phyloP scores from a whole-genome alignment of 2,113 vertebrate genomes.

The Alethe diademata region DNA sequence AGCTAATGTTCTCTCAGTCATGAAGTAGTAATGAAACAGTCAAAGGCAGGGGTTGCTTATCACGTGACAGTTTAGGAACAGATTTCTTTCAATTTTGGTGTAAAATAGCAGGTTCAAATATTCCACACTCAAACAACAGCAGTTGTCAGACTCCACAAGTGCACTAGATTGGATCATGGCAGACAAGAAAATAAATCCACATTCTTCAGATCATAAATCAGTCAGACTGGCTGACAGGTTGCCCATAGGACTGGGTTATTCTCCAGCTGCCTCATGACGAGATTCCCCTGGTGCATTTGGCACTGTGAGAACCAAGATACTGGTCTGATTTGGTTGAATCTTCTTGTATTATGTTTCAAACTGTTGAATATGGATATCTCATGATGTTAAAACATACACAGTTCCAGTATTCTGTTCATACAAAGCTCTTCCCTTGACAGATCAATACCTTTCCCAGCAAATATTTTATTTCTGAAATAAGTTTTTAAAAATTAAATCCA shows the following conservation, averaged over 20 bases:
- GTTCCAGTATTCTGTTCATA: background rate
- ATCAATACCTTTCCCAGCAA: slow-evolving; percentile 18
- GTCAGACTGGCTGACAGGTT: background rate
- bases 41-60: background rate
- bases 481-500: background rate
- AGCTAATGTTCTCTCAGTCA: background rate
- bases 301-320: background rate
- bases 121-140: background rate
- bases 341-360: background rate
- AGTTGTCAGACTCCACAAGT: background rate
- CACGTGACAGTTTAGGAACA: background rate
- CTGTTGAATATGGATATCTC: slow-evolving; percentile 13
- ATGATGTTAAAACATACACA: background rate
- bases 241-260: background rate
- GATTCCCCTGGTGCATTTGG: background rate
- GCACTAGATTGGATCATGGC: background rate
- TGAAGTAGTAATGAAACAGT: background rate
- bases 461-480: slow-evolving; percentile 5
- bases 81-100: slow-evolving; percentile 15
- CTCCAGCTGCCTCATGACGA: background rate
- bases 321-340: background rate
- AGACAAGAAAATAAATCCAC: slow-evolving; percentile 5
- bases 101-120: slow-evolving; percentile 16
- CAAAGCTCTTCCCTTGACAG: background rate
- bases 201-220: slow-evolving; percentile 26